A percentile compares a stretch with the other conserved stretches of the same genome.
phyloP scores from a whole-genome alignment of 2,888 invertebrate genomes.

The Cotesia congregata region DNA sequence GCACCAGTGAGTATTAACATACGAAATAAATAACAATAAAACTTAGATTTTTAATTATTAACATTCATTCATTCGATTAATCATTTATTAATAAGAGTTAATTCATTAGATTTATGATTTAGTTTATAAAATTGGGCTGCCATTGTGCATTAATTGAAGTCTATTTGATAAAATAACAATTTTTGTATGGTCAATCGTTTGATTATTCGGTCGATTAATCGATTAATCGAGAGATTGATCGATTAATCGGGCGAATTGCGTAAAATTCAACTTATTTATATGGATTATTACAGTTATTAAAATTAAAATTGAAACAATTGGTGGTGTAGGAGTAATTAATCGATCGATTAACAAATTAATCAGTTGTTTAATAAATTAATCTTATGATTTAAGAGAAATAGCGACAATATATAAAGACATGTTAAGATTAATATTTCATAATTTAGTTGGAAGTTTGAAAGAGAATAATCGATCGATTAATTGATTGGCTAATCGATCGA shows the following conservation, averaged over 20 bases:
- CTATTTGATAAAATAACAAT: not conserved
- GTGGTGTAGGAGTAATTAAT: not conserved
- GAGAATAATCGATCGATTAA: too few species aligned
- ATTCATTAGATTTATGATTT: not conserved
- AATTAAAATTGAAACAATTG: too few species aligned
- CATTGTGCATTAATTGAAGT: conserved; percentile 34
- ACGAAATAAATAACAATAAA: conserved; percentile 45
- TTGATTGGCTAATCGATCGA: too few species aligned
- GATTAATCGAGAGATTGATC: not conserved
- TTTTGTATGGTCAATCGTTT: too few species aligned
- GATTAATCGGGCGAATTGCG: not conserved
- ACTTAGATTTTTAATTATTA: not conserved
- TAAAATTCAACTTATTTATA: too few species aligned
- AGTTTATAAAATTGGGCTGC: conserved; percentile 22
- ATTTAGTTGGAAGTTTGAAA: too few species aligned
- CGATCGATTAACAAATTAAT: not conserved
- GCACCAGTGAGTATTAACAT: conserved; percentile 69
- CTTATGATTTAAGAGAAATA: too few species aligned
- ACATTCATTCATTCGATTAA: conserved; percentile 12
- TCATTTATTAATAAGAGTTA: not conserved
- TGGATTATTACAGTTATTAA: too few species aligned
- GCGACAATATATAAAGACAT: too few species aligned
- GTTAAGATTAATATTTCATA: too few species aligned
- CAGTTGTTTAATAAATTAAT: not conserved
- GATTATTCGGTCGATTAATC: not conserved